phyloP scores from a whole-genome alignment of 2,888 invertebrate genomes.

The Rhamnusium bicolor region DNA sequence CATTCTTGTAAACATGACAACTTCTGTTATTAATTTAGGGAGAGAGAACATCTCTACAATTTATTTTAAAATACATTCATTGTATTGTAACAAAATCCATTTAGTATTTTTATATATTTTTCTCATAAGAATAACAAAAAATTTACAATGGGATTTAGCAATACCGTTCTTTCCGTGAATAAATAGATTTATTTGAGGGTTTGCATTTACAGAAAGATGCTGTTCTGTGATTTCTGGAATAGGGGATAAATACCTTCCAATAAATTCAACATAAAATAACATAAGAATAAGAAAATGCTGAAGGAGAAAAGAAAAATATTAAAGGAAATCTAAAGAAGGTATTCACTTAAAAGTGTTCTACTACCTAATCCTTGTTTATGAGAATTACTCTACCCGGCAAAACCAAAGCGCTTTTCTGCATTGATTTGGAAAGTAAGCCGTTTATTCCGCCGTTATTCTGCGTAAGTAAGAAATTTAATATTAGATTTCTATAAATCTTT shows the following conservation, averaged over 20 bases:
- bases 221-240: neutral
- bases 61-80: too few species aligned
- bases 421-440: slow-evolving; percentile 13
- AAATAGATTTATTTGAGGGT: neutral
- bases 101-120: too few species aligned
- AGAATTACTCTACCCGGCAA: slow-evolving; percentile 3
- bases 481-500: slow-evolving; percentile 3
- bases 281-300: slow-evolving; percentile 8
- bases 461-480: slow-evolving; percentile 6
- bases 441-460: neutral
- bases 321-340: neutral
- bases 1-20: too few species aligned
- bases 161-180: neutral
- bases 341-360: slow-evolving; percentile 8
- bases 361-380: slow-evolving; percentile 21
- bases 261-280: neutral
- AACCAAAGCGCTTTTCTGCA: slow-evolving; percentile 11
- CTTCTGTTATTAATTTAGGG: too few species aligned
- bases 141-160: too few species aligned
- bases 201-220: neutral
- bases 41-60: too few species aligned
- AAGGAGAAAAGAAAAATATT: slow-evolving; percentile 10
- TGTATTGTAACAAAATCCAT: too few species aligned
- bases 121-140: too few species aligned
- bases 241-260: slow-evolving; percentile 4